Percentiles rank a stretch among this genome's conserved stretches.
phyloP scores from a whole-genome alignment of 2,888 invertebrate species.

The Epirrhoe tristata region DNA sequence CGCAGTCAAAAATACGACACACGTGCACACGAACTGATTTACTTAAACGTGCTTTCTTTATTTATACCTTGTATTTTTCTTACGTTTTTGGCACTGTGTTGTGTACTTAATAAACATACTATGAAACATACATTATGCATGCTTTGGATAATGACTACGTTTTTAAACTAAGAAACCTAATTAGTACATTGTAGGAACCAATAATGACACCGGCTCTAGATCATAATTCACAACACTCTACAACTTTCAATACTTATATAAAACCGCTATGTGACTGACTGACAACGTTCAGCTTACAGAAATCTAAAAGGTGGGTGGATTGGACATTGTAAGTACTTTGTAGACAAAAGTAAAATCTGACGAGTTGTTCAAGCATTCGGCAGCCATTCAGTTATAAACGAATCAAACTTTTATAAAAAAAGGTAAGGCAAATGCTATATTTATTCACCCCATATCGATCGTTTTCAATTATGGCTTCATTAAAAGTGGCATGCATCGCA shows the following conservation, averaged over 20 bases:
- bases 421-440: constrained; percentile 11
- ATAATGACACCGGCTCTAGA: not conserved
- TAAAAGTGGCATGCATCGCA: constrained; percentile 40
- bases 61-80: constrained; percentile 25
- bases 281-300: not conserved
- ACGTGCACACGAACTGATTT: constrained; percentile 39
- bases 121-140: constrained; percentile 31
- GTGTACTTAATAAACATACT: constrained; percentile 24
- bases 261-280: not conserved
- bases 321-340: not conserved
- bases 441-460: constrained; percentile 36
- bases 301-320: not conserved
- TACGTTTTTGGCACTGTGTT: constrained; percentile 22
- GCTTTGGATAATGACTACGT: constrained; percentile 7
- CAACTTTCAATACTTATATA: not conserved
- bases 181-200: not conserved
- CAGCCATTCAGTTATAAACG: too few relatives aligned
- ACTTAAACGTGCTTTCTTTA: constrained; percentile 26
- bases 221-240: not conserved
- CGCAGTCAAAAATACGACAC: constrained; percentile 47
- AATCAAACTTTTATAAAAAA: too few relatives aligned
- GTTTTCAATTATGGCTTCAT: constrained; percentile 45
- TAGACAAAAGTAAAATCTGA: too few relatives aligned
- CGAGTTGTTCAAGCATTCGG: too few relatives aligned
- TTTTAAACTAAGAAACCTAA: constrained; percentile 15